Evolutionary conservation across 2,888 invertebrate genomes (phyloP), one percentile per base, ranked within the genome.

Genomic region (Selenia dentaria): DNA sequence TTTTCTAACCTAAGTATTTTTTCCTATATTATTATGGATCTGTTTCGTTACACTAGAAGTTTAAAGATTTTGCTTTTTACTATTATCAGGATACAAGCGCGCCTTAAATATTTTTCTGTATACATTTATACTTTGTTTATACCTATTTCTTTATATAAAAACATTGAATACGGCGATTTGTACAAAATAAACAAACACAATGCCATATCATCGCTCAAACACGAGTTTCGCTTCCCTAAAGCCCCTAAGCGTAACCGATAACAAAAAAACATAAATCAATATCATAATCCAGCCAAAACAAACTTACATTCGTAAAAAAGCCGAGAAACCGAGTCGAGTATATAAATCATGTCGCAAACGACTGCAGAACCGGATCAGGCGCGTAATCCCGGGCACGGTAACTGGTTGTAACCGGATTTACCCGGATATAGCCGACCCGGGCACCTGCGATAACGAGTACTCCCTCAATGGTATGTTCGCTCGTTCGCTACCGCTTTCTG

Each of bases 311-410:
- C 54, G 59, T 57, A 56, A 62, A 64, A 18, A 65, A 63, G 53
- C 61, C 32, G 44, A 47, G 48, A 54, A 51, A 42, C 46, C 42
- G 41, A 45, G 33, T 39, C 32, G 40, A 79, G 80, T 81, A 73
- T 70, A 83, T 89, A 89, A 88, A 88, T 88, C 86, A 86, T 79
- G 78, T 75, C 59, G 70, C 71, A 74, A 82, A 79, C 82, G 77
- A 81, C 76, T 80, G 74, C 70, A 66, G 73, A 77, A 83, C 80
- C 83, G 85, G 85, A 83, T 85, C 79, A 78, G 59, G 67, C 70
- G 74, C 73, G 79, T 89, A 87, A 87, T 87, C 83, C 87, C 68
- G 62, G 66, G 62, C 67, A 67, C 75, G 75, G 83, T 83, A 84
- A 76, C 83, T 79, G 77, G 74, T 74, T 79, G 77, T 79, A 79